These are phyloP conservation scores for Pteronura brasiliensis DNA, from an alignment of 2,113 vertebrate species.

Conservation along the genomic window DNA sequence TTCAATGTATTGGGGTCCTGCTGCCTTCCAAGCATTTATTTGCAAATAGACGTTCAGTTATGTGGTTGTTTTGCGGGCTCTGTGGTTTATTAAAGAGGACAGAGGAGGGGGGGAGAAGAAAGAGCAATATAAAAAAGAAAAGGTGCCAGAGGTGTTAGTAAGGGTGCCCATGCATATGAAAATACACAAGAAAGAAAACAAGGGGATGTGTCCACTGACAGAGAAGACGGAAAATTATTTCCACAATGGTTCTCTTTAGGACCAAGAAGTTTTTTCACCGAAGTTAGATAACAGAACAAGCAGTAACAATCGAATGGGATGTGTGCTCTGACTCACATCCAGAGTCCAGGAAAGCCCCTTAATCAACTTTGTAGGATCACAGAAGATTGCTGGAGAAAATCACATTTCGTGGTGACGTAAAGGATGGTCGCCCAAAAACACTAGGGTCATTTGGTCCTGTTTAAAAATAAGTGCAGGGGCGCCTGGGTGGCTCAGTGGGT, in stretches of 20 bases:
- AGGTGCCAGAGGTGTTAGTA: not conserved
- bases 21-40: not conserved
- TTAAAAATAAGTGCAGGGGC: not conserved
- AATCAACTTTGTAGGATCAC: not conserved
- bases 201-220: not conserved
- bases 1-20: not conserved
- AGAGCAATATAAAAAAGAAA: not conserved
- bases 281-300: not conserved
- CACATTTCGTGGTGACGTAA: not conserved
- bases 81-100: not conserved
- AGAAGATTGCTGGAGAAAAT: not conserved
- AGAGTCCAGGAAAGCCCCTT: not conserved
- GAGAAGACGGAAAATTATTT: not conserved
- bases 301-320: not conserved
- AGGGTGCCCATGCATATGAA: not conserved
- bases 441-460: not conserved
- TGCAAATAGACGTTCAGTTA: not conserved
- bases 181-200: not conserved
- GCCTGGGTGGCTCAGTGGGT: no score
- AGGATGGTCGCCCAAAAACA: not conserved
- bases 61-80: not conserved
- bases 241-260: not conserved
- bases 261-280: not conserved
- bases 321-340: accelerated
- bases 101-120: not conserved